A percentile compares a stretch with the other conserved stretches of the same genome.
Conservation (phyloP, 1,140 invertebrate genomes). For the Megalonaias nervosa region DNA sequence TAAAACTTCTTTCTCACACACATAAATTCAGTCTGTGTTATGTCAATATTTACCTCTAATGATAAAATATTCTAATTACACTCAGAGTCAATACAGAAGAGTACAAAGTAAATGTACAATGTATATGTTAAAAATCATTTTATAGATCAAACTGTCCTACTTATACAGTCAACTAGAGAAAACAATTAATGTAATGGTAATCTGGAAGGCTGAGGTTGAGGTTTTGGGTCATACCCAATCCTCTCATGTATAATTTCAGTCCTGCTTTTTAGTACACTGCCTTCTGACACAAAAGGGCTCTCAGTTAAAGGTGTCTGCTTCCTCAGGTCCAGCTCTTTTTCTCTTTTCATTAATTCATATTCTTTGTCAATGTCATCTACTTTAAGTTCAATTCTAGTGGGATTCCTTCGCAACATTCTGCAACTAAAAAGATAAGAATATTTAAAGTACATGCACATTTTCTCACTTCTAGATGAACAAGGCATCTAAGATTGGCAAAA, state of each 20-base stretch:
- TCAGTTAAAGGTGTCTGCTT: conserved; percentile 3
- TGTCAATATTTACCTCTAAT: too few relatives aligned
- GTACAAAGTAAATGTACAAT: too few relatives aligned
- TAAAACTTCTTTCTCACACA: too few relatives aligned
- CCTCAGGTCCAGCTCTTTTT: conserved; percentile 13
- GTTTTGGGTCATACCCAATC: conserved; percentile 36
- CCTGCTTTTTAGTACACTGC: conserved; percentile 18
- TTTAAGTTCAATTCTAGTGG: conserved; percentile 30
- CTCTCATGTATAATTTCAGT: conserved; percentile 35
- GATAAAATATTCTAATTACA: too few relatives aligned
- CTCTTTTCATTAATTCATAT: conserved; percentile 32
- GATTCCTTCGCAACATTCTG: conserved; percentile 26
- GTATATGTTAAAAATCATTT: too few relatives aligned
- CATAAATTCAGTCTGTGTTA: too few relatives aligned
- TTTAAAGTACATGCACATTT: not conserved
- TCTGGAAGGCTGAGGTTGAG: conserved; percentile 17
- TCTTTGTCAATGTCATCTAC: conserved; percentile 34
- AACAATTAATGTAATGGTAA: conserved; percentile 1
- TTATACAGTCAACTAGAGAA: too few relatives aligned
- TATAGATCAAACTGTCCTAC: too few relatives aligned
- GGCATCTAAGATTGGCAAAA: not conserved
- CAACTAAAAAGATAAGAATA: not conserved
- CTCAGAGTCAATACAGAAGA: too few relatives aligned
- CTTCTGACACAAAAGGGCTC: not conserved
- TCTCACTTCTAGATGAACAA: not conserved